phyloP scores from a whole-genome alignment of 2,113 vertebrate species.

The Caranx ignobilis region DNA sequence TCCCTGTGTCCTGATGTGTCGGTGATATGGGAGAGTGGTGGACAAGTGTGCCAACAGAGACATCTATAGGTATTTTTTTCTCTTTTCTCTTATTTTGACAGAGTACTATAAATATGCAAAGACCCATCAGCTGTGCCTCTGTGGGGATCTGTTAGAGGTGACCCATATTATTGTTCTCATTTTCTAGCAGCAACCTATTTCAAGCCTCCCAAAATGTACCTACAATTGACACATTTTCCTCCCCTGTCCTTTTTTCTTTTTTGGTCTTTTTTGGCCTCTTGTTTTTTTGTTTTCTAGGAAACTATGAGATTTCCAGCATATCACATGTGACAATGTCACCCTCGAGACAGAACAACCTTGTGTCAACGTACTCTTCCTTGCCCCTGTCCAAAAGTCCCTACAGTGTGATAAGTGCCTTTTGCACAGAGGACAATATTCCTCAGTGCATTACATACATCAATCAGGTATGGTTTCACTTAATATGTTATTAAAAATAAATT shows the following conservation, averaged over 20 bases:
- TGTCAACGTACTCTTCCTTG: constrained; percentile 83
- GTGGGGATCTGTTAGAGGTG: constrained; percentile 42
- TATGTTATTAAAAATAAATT: not conserved
- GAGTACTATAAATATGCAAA: constrained; percentile 35
- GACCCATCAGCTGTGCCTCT: constrained; percentile 17
- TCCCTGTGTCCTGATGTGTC: constrained; percentile 75
- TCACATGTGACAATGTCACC: constrained; percentile 89
- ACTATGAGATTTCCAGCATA: constrained; percentile 84
- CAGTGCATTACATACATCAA: constrained; percentile 93
- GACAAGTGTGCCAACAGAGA: constrained; percentile 86
- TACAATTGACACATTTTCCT: not conserved
- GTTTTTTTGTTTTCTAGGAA: constrained; percentile 79
- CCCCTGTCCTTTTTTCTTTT: constrained; percentile 14
- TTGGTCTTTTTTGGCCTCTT: constrained; percentile 4
- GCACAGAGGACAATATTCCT: constrained; percentile 93
- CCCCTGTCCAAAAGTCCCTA: constrained; percentile 86
- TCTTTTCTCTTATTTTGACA: not conserved
- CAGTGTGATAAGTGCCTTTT: constrained; percentile 90
- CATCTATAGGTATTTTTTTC: constrained; percentile 86
- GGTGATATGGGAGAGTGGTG: constrained; percentile 95
- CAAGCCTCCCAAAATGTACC: not conserved
- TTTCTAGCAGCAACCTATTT: constrained; percentile 62
- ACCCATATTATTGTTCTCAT: constrained; percentile 71
- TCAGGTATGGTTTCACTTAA: constrained; percentile 83
- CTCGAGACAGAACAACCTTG: constrained; percentile 82